Percentiles rank a stretch among this genome's conserved stretches.
Evolutionary conservation across 2,888 invertebrate genomes (phyloP).

Genomic region (Cryptus viduatorius): DNA sequence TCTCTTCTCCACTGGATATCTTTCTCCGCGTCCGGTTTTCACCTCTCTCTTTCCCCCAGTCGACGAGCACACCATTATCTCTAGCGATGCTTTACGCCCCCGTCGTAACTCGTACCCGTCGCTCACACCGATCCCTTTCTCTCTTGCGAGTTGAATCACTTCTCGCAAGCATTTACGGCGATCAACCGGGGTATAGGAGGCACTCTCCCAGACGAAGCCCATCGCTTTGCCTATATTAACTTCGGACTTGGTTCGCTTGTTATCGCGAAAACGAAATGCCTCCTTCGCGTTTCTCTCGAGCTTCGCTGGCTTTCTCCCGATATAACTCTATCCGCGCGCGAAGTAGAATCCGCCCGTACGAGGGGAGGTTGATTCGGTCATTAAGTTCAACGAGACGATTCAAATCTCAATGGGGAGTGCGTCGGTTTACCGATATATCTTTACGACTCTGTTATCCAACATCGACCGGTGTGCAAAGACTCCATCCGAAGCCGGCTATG

Average conservation of each 20-base stretch:
- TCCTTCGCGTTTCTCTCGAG: constrained; percentile 7
- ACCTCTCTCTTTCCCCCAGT: no score
- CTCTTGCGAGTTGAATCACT: constrained; percentile 32
- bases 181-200: constrained; percentile 4
- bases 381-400: constrained; percentile 28
- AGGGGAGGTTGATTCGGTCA: constrained; percentile 18
- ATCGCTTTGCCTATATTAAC: constrained; percentile 36
- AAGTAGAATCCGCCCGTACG: neutral
- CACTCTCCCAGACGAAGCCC: neutral
- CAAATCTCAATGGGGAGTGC: neutral
- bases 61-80: constrained; percentile 33
- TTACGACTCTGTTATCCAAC: constrained; percentile 33
- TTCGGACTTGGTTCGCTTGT: constrained; percentile 35
- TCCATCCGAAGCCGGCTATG: neutral
- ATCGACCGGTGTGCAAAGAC: neutral
- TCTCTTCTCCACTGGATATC: constrained; percentile 20
- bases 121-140: constrained; percentile 33
- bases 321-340: neutral
- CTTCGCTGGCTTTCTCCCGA: neutral
- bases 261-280: constrained; percentile 32
- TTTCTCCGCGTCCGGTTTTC: constrained; percentile 34
- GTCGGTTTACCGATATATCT: neutral
- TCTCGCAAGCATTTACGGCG: constrained; percentile 40
- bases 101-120: constrained; percentile 40
- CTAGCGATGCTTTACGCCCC: constrained; percentile 43